Percentiles rank a stretch among this genome's conserved stretches.
Conservation (phyloP, 2,888 invertebrate genomes). For the Pseudolycoriella hygida region DNA sequence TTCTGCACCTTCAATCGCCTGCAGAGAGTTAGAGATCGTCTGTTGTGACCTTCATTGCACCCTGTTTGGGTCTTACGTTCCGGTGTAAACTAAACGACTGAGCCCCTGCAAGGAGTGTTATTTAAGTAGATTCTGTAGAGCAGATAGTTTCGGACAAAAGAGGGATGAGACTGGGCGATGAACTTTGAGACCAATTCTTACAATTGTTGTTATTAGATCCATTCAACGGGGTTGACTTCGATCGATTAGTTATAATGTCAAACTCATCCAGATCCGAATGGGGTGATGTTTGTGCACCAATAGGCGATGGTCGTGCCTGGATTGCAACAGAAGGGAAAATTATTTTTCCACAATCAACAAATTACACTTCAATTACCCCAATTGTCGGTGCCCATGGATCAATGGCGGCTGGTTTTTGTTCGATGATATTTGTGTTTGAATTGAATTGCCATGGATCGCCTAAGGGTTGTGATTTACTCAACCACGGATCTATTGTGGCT, state of each 20-base stretch:
- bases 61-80: no score
- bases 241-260: constrained; percentile 68
- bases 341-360: constrained; percentile 4
- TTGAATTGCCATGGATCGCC: constrained; percentile 13
- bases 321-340: constrained; percentile 2
- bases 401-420: constrained; percentile 22
- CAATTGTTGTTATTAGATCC: constrained; percentile 27
- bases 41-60: no score
- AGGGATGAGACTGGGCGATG: no score
- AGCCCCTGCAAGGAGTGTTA: no score
- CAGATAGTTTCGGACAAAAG: no score
- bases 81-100: no score
- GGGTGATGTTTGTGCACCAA: constrained; percentile 23
- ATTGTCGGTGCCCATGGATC: constrained; percentile 42
- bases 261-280: constrained; percentile 70
- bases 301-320: constrained; percentile 14
- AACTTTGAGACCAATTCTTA: no score
- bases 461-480: constrained; percentile 15
- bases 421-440: constrained; percentile 8
- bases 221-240: constrained; percentile 26
- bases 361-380: constrained; percentile 13
- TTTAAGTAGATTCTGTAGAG: no score
- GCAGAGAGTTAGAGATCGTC: no score
- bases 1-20: no score
- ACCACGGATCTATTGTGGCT: constrained; percentile 20